These are phyloP conservation scores for Temnothorax nylanderi DNA, from an alignment of 1,140 invertebrate species.

Conservation along the genomic window DNA sequence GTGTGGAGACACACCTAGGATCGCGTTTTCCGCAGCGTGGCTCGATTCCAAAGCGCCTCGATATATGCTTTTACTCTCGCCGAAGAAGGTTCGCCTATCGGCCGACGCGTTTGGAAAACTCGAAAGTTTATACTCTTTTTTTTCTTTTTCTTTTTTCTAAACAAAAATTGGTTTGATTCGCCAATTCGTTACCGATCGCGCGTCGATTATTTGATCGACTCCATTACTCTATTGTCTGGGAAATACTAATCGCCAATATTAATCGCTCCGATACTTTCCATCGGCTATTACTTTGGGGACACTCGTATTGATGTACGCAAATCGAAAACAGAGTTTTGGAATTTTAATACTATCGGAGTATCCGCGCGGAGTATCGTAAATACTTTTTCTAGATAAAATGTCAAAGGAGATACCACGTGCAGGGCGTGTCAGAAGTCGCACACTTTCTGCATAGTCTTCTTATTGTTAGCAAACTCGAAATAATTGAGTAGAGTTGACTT, in stretches of 20 bases:
- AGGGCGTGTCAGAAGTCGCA: constrained; percentile 36
- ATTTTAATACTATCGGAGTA: neutral
- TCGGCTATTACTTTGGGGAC: neutral
- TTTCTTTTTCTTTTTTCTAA: neutral
- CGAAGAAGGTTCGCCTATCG: neutral
- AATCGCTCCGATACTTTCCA: neutral
- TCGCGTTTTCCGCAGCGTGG: neutral
- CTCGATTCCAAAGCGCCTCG: neutral
- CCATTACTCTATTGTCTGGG: neutral
- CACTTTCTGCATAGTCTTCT: neutral
- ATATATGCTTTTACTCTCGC: neutral
- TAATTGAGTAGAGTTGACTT: neutral
- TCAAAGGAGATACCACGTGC: neutral
- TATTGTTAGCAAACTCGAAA: neutral
- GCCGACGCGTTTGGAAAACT: neutral
- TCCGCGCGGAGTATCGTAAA: neutral
- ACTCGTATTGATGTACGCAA: neutral
- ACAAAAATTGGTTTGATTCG: neutral
- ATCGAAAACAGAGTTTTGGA: neutral
- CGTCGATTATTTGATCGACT: neutral
- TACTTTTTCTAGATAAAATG: neutral
- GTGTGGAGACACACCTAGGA: constrained; percentile 2
- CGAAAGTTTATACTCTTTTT: neutral
- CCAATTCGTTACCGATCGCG: neutral
- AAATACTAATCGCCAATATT: neutral